A percentile compares a stretch with the other conserved stretches of the same genome.
Evolutionary conservation across 2,888 invertebrate genomes (phyloP).

Genomic region (Pyralis farinalis): DNA sequence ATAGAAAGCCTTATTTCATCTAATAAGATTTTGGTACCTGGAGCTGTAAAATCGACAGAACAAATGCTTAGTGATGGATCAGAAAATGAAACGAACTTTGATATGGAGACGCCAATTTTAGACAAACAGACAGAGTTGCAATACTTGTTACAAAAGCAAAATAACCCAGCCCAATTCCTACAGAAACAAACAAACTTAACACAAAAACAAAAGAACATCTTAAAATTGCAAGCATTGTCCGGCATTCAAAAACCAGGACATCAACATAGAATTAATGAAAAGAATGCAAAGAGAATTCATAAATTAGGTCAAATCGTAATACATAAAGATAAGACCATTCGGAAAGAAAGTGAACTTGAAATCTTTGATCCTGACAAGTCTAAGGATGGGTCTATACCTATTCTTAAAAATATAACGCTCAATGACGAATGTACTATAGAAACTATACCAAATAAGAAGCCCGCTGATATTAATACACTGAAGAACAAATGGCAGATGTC

Average conservation of each 20-base stretch:
- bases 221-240: slow-evolving; percentile 53
- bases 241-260: slow-evolving; percentile 60
- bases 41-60: slow-evolving; percentile 45
- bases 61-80: slow-evolving; percentile 50
- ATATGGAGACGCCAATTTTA: slow-evolving; percentile 50
- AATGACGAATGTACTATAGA: slow-evolving; percentile 83
- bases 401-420: slow-evolving; percentile 67
- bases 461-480: slow-evolving; percentile 67
- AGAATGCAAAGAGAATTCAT: slow-evolving; percentile 67
- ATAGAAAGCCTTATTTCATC: slow-evolving; percentile 75
- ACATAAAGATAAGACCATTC: slow-evolving; percentile 47
- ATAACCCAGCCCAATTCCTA: slow-evolving; percentile 71
- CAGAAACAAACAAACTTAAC: slow-evolving; percentile 54
- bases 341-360: slow-evolving; percentile 38
- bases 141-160: slow-evolving; percentile 70
- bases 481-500: slow-evolving; percentile 78
- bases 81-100: slow-evolving; percentile 47
- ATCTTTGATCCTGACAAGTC: slow-evolving; percentile 43
- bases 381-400: slow-evolving; percentile 36
- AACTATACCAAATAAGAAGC: slow-evolving; percentile 70
- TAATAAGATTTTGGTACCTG: slow-evolving; percentile 69
- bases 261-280: slow-evolving; percentile 62
- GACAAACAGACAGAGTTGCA: slow-evolving; percentile 75
- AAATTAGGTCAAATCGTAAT: slow-evolving; percentile 64
- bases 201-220: slow-evolving; percentile 56